Percentiles rank a stretch among this genome's conserved stretches.
These are phyloP conservation scores for Crenuchus spilurus DNA, from an alignment of 2,797 vertebrate genomes.

Conservation along the genomic window DNA sequence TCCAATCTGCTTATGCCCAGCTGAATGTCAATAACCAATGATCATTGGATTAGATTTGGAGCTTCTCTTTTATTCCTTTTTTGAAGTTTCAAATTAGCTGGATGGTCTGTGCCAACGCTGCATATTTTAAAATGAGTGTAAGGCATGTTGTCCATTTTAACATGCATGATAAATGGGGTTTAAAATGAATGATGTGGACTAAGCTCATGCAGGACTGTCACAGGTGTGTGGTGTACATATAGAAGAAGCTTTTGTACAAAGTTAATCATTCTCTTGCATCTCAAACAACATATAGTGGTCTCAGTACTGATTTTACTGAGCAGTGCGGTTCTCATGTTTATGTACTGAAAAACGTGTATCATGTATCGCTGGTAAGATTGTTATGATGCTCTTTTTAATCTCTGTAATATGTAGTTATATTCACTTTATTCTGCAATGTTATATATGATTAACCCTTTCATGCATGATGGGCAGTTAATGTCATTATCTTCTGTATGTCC, in stretches of 20 bases:
- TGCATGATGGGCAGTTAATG: too few species aligned
- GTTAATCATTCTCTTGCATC: constrained; percentile 26
- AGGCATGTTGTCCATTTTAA: background rate
- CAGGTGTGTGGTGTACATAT: background rate
- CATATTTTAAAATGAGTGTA: background rate
- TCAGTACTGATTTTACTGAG: background rate
- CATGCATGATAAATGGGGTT: background rate
- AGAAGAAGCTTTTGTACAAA: background rate
- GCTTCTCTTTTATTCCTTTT: background rate
- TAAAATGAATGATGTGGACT: background rate
- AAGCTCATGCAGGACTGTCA: background rate
- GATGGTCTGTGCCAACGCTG: background rate
- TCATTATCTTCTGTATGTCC: too few species aligned
- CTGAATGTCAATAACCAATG: constrained; percentile 48
- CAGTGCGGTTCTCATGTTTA: constrained; percentile 19
- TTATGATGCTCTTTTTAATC: too few species aligned
- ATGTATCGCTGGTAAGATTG: too few species aligned
- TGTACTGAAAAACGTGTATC: too few species aligned
- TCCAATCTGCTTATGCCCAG: constrained; percentile 30
- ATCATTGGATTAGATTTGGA: constrained; percentile 19
- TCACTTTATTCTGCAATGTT: too few species aligned
- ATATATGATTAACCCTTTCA: too few species aligned
- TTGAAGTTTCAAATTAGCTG: background rate
- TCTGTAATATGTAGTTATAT: too few species aligned
- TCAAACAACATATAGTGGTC: constrained; percentile 18